Conservation (phyloP, 23 tunicate species). For the Phallusia fumigata region DNA sequence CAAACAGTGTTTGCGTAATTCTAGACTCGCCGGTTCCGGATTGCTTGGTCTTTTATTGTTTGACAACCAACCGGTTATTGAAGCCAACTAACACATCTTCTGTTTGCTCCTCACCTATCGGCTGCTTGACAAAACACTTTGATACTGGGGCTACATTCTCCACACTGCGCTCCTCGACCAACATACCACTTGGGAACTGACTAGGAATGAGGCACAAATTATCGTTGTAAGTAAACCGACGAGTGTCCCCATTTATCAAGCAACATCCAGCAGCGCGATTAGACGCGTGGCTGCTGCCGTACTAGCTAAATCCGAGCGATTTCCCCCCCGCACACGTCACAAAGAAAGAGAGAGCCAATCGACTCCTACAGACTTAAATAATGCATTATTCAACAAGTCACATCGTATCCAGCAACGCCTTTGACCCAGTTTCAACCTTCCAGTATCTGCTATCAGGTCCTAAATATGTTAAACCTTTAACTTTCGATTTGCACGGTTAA, state of each 20-base stretch:
- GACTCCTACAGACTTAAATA: not conserved
- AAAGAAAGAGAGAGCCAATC: slow-evolving; percentile 1
- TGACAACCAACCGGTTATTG: not conserved
- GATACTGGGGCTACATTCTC: not conserved
- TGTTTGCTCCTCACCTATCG: not conserved
- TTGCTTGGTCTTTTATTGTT: not conserved
- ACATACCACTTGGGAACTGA: not conserved
- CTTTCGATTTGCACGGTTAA: no score
- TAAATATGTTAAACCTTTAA: no score
- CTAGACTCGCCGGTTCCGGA: not conserved
- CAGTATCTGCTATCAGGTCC: no score
- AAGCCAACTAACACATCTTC: not conserved
- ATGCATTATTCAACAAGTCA: not conserved
- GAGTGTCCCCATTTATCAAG: not conserved
- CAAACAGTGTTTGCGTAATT: not conserved
- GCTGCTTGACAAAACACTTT: not conserved
- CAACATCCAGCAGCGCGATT: slow-evolving; percentile 10
- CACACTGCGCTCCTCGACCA: not conserved
- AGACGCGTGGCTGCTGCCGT: slow-evolving; percentile 16
- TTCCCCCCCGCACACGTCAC: not conserved
- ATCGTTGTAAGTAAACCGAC: not conserved
- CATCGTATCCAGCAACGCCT: slow-evolving; percentile 7
- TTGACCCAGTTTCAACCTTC: slow-evolving; percentile 1
- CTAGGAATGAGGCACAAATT: not conserved
- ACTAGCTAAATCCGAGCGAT: not conserved